Evolutionary conservation across 2,113 vertebrate species (phyloP), one percentile per base, ranked within the genome.

Genomic region (Poecilia latipinna): DNA sequence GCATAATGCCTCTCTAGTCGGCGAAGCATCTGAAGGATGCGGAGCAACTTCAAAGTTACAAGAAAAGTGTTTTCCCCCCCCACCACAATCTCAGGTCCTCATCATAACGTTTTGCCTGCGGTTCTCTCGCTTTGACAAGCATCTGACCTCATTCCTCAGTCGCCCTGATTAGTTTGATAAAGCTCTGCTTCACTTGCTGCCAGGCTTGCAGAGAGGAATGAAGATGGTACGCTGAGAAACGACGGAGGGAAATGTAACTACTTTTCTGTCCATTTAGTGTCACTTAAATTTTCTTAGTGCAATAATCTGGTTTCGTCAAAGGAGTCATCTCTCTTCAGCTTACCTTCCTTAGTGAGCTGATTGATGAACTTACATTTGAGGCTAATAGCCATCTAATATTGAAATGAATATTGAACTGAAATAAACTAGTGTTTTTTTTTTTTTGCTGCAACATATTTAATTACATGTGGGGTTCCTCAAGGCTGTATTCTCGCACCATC

Each of bases 61-160:
- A 65, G 48, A 75, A 29, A 61, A 63, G 31, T 28, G 28, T 28
- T 28, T 28, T 28, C 1, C 28, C 28, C 28, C 28, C 42, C 22
- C 68, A 26, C 35, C 10, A 37, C 35, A 37, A 61, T 77, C 54
- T 68, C 28, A 29, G 67, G 37, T 74, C 61, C 37, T 61, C 64
- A 35, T 54, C 33, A 11, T 65, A 48, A 48, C 57, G 48, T 65
- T 61, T 63, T 57, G 57, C 69, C 68, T 48, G 51, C 61, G 24
- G 66, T 8, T 0, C 13, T 33, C 39, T 62, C 29, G 7, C 35
- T 78, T 63, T 62, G 63, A 75, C 28, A 84, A 81, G 28, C 22
- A 51, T 61, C 29, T 64, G 78, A 74, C 82, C 80, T 77, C 37
- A 31, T 79, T 72, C 62, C 60, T 63, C 74, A 65, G 78, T 63